Percentiles rank a stretch among this genome's conserved stretches.
phyloP scores from a whole-genome alignment of 35 echinoderm and acorn worm genomes.

The Ophiothrix spiculata region DNA sequence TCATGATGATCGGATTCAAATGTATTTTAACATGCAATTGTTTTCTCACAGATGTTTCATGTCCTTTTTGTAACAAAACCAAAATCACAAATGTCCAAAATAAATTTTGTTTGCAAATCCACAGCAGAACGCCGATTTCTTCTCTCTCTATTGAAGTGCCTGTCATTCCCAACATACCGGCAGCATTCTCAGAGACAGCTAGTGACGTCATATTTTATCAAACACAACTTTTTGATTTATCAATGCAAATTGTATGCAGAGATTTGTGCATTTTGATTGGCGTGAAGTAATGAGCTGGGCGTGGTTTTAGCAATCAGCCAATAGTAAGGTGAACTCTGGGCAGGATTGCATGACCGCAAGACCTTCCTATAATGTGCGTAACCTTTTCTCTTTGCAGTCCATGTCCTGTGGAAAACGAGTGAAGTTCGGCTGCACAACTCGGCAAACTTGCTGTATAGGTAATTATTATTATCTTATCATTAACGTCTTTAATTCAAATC shows the following conservation, averaged over 20 bases:
- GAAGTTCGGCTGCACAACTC: neutral
- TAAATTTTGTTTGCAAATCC: neutral
- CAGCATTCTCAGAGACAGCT: slow-evolving; percentile 33
- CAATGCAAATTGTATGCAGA: slow-evolving; percentile 46
- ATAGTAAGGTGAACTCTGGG: slow-evolving; percentile 30
- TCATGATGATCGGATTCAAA: too few species aligned
- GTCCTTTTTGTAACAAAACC: too few species aligned
- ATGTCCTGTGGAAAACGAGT: slow-evolving; percentile 24
- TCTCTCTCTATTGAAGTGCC: slow-evolving; percentile 17
- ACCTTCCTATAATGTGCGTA: neutral
- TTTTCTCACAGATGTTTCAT: too few species aligned
- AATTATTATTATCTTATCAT: neutral
- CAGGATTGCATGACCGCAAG: neutral
- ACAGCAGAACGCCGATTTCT: neutral
- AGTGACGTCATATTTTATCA: slow-evolving; percentile 51
- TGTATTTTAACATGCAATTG: too few species aligned
- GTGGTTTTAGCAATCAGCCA: neutral
- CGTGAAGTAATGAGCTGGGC: slow-evolving; percentile 52
- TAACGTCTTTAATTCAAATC: neutral
- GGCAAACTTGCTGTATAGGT: neutral
- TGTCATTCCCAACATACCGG: slow-evolving; percentile 58
- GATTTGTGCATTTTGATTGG: slow-evolving; percentile 32
- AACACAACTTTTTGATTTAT: neutral
- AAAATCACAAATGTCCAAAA: neutral
- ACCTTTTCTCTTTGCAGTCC: slow-evolving; percentile 20